Percentiles rank a stretch among this genome's conserved stretches.
phyloP scores from a whole-genome alignment of 2,113 vertebrate species.

The Bucco capensis region DNA sequence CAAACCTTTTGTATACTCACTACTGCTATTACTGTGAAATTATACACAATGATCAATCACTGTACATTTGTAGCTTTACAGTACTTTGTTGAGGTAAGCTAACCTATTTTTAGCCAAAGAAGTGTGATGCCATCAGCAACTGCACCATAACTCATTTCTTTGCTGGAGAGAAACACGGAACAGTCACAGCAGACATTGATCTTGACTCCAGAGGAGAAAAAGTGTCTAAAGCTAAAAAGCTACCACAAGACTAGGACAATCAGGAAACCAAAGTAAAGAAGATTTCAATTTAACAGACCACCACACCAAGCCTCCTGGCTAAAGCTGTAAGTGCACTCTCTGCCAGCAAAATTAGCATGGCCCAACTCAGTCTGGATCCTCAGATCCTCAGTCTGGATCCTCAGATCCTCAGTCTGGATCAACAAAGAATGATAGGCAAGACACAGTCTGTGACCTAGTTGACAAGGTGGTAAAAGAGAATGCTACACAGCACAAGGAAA shows the following conservation, averaged over 20 bases:
- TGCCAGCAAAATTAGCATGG: not conserved
- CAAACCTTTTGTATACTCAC: not conserved
- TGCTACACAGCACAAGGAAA: not conserved
- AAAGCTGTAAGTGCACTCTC: not conserved
- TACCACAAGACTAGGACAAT: not conserved
- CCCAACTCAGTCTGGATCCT: not conserved
- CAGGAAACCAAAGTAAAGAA: not conserved
- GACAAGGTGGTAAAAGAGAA: not conserved
- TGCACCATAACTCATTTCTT: not conserved
- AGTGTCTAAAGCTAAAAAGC: no score
- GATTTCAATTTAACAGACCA: not conserved
- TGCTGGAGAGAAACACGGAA: not conserved
- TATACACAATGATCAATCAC: not conserved
- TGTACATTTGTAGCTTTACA: not conserved
- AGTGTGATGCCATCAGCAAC: not conserved
- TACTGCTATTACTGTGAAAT: not conserved
- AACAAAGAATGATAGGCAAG: not conserved
- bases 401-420: accelerated
- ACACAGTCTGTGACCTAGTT: not conserved
- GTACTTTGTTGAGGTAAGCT: not conserved
- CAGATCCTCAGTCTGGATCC: not conserved
- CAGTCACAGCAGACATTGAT: not conserved
- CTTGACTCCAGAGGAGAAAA: not conserved
- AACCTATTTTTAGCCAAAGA: not conserved
- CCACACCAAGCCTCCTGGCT: not conserved